Evolutionary conservation across 2,888 invertebrate genomes (phyloP).

Genomic region (Drosophila setosimentum): DNA sequence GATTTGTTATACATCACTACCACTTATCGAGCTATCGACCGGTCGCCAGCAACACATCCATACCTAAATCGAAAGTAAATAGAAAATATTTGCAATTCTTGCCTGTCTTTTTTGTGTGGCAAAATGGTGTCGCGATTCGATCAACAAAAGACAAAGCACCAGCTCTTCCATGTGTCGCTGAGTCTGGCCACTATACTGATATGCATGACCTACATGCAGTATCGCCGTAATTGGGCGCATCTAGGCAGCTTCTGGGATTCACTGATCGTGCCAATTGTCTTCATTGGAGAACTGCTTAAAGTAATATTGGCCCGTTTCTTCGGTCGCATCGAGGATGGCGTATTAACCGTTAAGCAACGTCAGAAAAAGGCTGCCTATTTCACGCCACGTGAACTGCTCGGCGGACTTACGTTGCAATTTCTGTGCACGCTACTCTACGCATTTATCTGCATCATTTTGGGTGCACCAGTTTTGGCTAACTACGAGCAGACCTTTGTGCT

Average conservation of each 20-base stretch:
- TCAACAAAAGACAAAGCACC: constrained; percentile 84
- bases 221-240: constrained; percentile 81
- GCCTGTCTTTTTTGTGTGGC: constrained; percentile 13
- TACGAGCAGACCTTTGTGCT: constrained; percentile 85
- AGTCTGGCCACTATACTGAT: constrained; percentile 83
- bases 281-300: constrained; percentile 83
- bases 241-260: constrained; percentile 84
- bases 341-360: constrained; percentile 78
- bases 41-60: constrained; percentile 29
- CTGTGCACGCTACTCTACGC: constrained; percentile 82
- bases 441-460: constrained; percentile 84
- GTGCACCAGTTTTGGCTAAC: constrained; percentile 84
- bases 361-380: constrained; percentile 81
- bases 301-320: constrained; percentile 82
- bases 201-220: constrained; percentile 84
- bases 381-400: constrained; percentile 79
- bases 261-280: constrained; percentile 83
- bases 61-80: constrained; percentile 49
- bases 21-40: constrained; percentile 19
- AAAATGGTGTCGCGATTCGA: constrained; percentile 83
- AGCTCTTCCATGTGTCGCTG: constrained; percentile 84
- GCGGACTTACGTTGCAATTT: constrained; percentile 82
- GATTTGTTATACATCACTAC: constrained; percentile 16
- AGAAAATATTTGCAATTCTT: constrained; percentile 25
- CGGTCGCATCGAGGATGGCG: constrained; percentile 74